Percentiles rank a stretch among this genome's conserved stretches.
Evolutionary conservation across 2,113 vertebrate species (phyloP).

Genomic region (Rhadina sibilatrix): DNA sequence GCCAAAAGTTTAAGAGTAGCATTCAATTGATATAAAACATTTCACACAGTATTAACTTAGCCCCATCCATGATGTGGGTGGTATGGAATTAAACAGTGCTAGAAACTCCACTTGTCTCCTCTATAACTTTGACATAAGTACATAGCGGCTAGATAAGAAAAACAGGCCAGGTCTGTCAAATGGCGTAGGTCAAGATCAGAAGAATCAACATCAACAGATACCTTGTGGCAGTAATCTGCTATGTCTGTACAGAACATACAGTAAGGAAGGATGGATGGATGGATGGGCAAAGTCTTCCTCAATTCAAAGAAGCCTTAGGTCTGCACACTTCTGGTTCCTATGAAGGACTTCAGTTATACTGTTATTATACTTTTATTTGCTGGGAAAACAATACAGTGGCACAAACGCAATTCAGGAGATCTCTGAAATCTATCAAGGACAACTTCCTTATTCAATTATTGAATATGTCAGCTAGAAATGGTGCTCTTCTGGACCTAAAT

Average conservation of each 20-base stretch:
- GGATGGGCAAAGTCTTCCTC: neutral
- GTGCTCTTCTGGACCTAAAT: neutral
- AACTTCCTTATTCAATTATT: neutral
- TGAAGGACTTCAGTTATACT: neutral
- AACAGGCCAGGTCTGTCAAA: neutral
- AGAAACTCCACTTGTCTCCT: neutral
- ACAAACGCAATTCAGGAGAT: neutral
- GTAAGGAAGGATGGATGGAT: neutral
- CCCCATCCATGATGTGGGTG: neutral
- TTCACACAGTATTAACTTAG: neutral
- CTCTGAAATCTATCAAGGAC: neutral
- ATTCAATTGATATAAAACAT: neutral
- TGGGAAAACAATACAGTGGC: neutral
- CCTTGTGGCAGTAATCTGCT: neutral
- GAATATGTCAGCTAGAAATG: neutral
- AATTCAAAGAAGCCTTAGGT: neutral
- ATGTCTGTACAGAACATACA: neutral
- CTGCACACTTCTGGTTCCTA: neutral
- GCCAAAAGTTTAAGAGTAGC: neutral
- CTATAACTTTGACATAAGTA: neutral
- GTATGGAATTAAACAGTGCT: neutral
- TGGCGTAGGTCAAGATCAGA: neutral
- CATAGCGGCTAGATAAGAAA: neutral
- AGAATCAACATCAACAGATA: neutral
- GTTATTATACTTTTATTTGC: neutral